A percentile compares a stretch with the other conserved stretches of the same genome.
Conservation (phyloP, 2,113 vertebrate species). For the Chiloscyllium plagiosum region DNA sequence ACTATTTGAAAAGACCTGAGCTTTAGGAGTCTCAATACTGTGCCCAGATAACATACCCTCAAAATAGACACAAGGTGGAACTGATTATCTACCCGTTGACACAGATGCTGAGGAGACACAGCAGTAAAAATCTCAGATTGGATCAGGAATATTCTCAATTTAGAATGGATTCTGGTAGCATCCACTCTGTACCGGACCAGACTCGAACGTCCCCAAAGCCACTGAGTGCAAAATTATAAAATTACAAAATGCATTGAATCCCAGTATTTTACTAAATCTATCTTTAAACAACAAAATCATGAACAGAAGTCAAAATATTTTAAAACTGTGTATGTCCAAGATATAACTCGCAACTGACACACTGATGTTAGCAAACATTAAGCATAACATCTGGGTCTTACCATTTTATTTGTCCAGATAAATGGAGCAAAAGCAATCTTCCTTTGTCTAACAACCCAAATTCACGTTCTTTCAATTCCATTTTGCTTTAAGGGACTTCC, state of each 20-base stretch:
- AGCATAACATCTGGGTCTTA: neutral
- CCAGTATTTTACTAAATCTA: neutral
- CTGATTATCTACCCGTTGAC: neutral
- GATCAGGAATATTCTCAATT: neutral
- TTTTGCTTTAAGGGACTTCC: neutral
- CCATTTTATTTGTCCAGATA: neutral
- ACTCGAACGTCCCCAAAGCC: neutral
- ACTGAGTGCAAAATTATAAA: neutral
- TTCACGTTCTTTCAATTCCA: neutral
- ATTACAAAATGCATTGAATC: neutral
- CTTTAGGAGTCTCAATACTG: neutral
- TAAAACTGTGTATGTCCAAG: neutral
- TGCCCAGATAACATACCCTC: neutral
- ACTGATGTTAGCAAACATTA: neutral
- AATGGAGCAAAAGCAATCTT: neutral
- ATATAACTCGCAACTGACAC: neutral
- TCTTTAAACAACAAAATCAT: neutral
- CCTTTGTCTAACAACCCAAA: neutral
- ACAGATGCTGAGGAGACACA: neutral
- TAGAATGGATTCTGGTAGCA: neutral
- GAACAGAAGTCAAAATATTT: neutral
- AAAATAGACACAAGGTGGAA: neutral
- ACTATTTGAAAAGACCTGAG: neutral
- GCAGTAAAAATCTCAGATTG: neutral
- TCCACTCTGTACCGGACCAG: neutral